Base-by-base conservation (phyloP, 2,888 invertebrate species). In the Hydrotaea diabolus region DNA sequence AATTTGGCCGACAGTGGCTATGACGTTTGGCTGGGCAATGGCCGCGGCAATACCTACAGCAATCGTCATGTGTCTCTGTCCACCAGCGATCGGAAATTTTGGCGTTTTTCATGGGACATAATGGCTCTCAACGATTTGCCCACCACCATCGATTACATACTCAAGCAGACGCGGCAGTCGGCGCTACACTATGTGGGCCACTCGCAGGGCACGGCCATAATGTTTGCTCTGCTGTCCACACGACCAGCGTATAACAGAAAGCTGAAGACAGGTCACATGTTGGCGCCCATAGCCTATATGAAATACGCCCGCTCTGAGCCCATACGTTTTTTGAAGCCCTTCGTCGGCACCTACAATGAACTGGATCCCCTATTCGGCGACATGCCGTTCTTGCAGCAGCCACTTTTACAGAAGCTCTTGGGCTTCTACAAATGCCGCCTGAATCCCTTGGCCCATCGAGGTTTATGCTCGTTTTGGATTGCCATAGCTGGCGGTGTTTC, bases 41-140 rank as follows among this genome's bases (percentile, higher is more conserved):
- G 89, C 8, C 88, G 91, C 0, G 91, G 91, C 57, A 91, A 90
- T 0, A 91, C 91, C 0, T 88, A 88, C 55, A 91, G 91, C 2
- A 90, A 89, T 15, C 86, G 87, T 0, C 91, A 92, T 59, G 80
- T 83, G 15, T 82, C 62, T 0, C 80, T 89, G 9, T 86, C 88
- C 43, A 87, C 91, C 9, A 88, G 87, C 7, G 86, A 87, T 73
- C 75, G 88, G 0, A 85, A 83, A 17, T 92, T 91, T 82, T 92
- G 92, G 92, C 88, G 91, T 72, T 92, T 91, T 75, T 89, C 89
- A 26, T 92, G 90, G 90, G 91, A 92, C 71, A 91, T 91, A 86
- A 91, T 91, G 82, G 91, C 91, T 72, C 83, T 89, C 57, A 89
- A 89, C 62, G 91, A 92, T 86, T 78, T 92, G 72, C 89, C 92